Conservation (phyloP, 2,888 invertebrate species). For the Idaea biselata region DNA sequence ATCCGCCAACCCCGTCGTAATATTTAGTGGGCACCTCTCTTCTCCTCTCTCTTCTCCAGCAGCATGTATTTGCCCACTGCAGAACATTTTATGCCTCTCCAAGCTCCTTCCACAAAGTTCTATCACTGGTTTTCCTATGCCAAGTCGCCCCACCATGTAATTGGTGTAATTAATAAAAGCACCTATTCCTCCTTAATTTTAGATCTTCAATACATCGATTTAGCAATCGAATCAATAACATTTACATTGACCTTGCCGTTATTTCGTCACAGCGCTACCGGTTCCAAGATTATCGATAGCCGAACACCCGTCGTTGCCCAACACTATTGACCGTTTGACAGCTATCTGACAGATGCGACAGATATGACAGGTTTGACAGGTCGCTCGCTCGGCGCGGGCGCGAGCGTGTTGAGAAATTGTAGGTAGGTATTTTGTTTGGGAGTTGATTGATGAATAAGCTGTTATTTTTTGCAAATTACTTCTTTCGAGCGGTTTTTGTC, state of each 20-base stretch:
- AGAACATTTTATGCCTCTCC: too few relatives aligned
- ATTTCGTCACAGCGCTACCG: conserved; percentile 40
- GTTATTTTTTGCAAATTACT: too few relatives aligned
- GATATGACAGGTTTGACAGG: conserved; percentile 9
- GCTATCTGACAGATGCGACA: conserved; percentile 26
- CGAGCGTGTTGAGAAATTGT: conserved; percentile 10
- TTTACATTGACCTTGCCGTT: conserved; percentile 51
- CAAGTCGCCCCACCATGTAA: too few relatives aligned
- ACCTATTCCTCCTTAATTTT: background rate
- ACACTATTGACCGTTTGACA: conserved; percentile 39
- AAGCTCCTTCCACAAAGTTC: too few relatives aligned
- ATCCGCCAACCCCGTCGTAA: too few relatives aligned
- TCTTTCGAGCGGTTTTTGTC: too few relatives aligned
- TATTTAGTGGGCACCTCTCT: too few relatives aligned
- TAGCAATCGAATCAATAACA: conserved; percentile 27
- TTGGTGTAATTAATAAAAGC: too few relatives aligned
- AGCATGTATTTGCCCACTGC: too few relatives aligned
- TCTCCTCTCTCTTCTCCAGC: too few relatives aligned
- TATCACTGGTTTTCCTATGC: too few relatives aligned
- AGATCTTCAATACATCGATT: conserved; percentile 3
- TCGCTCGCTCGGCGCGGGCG: conserved; percentile 4
- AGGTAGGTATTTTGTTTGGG: conserved; percentile 9
- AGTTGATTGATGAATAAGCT: conserved; percentile 13
- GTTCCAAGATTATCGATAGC: conserved; percentile 36
- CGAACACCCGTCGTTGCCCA: conserved; percentile 39